Percentiles rank a stretch among this genome's conserved stretches.
Conservation (phyloP, 2,888 invertebrate genomes). For the Hyposoter dolosus region DNA sequence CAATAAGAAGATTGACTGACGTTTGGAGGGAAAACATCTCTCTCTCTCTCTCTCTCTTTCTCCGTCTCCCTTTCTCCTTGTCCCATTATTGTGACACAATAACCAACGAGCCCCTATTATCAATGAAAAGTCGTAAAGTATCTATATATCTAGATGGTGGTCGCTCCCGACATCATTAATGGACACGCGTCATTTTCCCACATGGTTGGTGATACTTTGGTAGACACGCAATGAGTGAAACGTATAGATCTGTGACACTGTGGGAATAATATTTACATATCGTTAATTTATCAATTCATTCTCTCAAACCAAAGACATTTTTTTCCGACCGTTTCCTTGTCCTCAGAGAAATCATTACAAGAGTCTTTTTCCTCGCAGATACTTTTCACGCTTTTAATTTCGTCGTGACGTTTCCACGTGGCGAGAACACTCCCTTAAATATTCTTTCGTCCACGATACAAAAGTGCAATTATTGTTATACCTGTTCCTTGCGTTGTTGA, state of each 20-base stretch:
- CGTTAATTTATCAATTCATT: not conserved
- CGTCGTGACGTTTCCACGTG: no score
- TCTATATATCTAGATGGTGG: not conserved
- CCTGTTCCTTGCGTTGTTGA: not conserved
- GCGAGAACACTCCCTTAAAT: no score
- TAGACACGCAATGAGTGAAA: conserved; percentile 70
- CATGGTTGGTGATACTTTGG: conserved; percentile 70
- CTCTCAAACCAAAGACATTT: no score
- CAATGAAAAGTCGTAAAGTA: conserved; percentile 67
- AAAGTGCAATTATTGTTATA: not conserved
- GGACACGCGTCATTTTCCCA: conserved; percentile 53
- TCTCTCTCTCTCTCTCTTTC: conserved; percentile 14
- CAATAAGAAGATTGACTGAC: conserved; percentile 72
- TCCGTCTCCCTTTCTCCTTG: not conserved
- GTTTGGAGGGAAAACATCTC: no score
- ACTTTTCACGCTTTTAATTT: no score
- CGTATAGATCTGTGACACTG: not conserved
- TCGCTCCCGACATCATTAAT: conserved; percentile 65
- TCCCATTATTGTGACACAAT: conserved; percentile 38
- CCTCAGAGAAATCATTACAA: no score
- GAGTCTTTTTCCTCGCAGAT: no score
- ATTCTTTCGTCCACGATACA: no score
- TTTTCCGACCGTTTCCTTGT: no score
- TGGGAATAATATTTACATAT: not conserved
- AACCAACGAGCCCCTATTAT: conserved; percentile 61